phyloP scores from a whole-genome alignment of 2,888 invertebrate species.

The Molorchus minor region DNA sequence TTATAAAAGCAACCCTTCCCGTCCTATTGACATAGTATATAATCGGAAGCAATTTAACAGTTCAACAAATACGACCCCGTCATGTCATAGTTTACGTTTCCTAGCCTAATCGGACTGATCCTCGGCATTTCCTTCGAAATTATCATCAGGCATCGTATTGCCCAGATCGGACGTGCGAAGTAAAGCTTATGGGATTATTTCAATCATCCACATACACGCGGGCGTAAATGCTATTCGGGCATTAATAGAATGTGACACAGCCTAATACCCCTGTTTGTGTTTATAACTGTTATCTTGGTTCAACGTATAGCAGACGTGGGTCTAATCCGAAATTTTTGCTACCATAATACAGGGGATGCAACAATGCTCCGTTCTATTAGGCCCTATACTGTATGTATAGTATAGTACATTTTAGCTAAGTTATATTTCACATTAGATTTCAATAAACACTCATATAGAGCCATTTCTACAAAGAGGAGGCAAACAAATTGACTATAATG shows the following conservation, averaged over 20 bases:
- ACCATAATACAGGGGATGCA: too few species aligned
- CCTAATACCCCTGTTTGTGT: background rate
- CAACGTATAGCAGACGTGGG: too few species aligned
- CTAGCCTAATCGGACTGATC: conserved; percentile 42
- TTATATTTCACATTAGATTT: too few species aligned
- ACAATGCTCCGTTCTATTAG: too few species aligned
- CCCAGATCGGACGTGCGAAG: conserved; percentile 44
- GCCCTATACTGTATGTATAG: too few species aligned
- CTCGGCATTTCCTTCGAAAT: conserved; percentile 40
- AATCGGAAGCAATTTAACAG: background rate
- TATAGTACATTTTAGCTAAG: too few species aligned
- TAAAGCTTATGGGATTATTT: conserved; percentile 46
- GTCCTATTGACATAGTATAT: background rate
- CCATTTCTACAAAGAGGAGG: too few species aligned
- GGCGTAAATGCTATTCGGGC: background rate
- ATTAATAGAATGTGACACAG: conserved; percentile 13
- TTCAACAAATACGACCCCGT: conserved; percentile 11
- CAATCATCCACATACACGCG: conserved; percentile 28
- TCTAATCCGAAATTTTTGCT: too few species aligned
- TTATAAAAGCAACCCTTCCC: background rate
- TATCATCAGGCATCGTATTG: conserved; percentile 45
- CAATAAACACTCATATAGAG: too few species aligned
- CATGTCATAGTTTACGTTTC: conserved; percentile 19
- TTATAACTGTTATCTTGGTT: conserved; percentile 1
- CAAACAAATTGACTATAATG: too few species aligned